A percentile compares a stretch with the other conserved stretches of the same genome.
These are phyloP conservation scores for Empis stercorea DNA, from an alignment of 2,888 invertebrate species.

Conservation along the genomic window DNA sequence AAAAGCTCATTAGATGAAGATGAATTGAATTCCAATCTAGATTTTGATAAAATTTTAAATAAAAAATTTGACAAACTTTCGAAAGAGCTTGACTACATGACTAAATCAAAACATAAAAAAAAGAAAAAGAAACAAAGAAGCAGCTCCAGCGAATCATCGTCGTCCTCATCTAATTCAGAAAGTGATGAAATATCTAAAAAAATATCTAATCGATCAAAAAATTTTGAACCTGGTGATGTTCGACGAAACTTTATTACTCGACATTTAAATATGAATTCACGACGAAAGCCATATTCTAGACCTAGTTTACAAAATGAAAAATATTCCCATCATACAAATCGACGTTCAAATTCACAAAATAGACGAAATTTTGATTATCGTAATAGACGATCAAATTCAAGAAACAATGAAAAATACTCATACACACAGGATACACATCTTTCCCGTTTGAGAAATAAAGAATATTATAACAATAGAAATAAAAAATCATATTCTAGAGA, in stretches of 20 bases:
- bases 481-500: no score
- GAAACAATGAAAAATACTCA: no score
- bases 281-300: no score
- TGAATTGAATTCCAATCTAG: conserved; percentile 22
- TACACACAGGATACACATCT: no score
- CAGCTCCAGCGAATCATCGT: background rate
- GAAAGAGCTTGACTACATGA: conserved; percentile 32
- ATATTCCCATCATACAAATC: no score
- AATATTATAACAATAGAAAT: no score
- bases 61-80: conserved; percentile 33
- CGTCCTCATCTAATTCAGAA: background rate
- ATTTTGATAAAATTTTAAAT: conserved; percentile 29
- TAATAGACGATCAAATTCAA: no score
- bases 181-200: background rate
- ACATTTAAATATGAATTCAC: background rate
- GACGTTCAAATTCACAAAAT: no score
- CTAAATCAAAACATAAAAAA: conserved; percentile 13
- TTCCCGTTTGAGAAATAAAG: no score
- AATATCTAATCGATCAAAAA: background rate
- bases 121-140: conserved; percentile 10
- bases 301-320: no score
- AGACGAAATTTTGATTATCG: no score
- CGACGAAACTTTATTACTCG: background rate
- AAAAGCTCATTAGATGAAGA: conserved; percentile 35
- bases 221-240: background rate